These are phyloP conservation scores for Crossaster papposus DNA, from an alignment of 53 echinoderm and acorn worm species.

Conservation along the genomic window DNA sequence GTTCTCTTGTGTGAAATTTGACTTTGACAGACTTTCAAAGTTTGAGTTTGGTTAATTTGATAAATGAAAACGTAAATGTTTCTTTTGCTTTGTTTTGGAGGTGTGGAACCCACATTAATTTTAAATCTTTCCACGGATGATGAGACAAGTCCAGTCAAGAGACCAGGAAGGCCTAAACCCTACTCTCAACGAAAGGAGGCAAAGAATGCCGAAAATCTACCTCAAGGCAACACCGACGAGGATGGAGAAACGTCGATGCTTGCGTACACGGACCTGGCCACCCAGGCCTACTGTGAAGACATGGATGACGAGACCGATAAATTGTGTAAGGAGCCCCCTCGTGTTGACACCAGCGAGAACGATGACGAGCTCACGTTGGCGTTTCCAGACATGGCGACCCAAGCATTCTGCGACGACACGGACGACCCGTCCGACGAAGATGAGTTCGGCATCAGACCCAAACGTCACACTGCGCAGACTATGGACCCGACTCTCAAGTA, in stretches of 20 bases:
- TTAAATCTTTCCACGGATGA: slow-evolving; percentile 46
- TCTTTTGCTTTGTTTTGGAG: not conserved
- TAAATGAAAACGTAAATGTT: too few species aligned
- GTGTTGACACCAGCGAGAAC: not conserved
- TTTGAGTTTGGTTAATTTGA: too few species aligned
- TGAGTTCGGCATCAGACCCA: not conserved
- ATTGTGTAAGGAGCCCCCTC: not conserved
- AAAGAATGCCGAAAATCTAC: not conserved
- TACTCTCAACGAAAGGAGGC: not conserved
- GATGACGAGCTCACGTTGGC: slow-evolving; percentile 1
- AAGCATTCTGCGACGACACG: slow-evolving; percentile 5
- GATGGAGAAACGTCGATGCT: slow-evolving; percentile 9
- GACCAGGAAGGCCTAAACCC: not conserved
- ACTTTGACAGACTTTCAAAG: too few species aligned
- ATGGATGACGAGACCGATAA: slow-evolving; percentile 9
- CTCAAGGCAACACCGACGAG: slow-evolving; percentile 11
- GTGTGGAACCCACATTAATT: slow-evolving; percentile 43
- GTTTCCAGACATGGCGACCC: slow-evolving; percentile 19
- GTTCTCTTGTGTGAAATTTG: too few species aligned
- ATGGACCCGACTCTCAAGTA: slow-evolving; percentile 44
- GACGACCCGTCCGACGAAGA: slow-evolving; percentile 26
- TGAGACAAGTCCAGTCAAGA: slow-evolving; percentile 17
- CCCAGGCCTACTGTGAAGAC: slow-evolving; percentile 41
- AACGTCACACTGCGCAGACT: not conserved
- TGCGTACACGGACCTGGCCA: slow-evolving; percentile 36